phyloP scores from a whole-genome alignment of 2,888 invertebrate genomes.

The Arge pagana region DNA sequence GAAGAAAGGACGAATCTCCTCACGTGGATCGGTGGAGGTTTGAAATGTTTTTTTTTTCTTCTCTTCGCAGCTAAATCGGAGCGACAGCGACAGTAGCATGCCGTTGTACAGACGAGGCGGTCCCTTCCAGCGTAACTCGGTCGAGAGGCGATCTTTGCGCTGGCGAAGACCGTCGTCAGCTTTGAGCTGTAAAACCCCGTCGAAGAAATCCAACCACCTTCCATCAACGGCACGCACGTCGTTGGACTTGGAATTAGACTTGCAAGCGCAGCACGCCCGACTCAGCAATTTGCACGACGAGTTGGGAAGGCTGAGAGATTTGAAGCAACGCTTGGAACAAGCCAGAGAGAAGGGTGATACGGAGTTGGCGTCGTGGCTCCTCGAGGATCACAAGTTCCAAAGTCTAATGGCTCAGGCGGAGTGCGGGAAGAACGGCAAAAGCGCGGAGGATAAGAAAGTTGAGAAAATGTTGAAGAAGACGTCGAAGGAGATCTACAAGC shows the following conservation, averaged over 20 bases:
- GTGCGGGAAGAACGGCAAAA: constrained; percentile 61
- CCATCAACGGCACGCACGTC: constrained; percentile 78
- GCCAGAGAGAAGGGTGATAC: constrained; percentile 83
- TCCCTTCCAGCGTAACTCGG: constrained; percentile 89
- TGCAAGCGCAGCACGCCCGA: constrained; percentile 88
- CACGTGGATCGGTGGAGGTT: background rate
- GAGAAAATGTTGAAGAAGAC: constrained; percentile 85
- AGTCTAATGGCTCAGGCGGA: constrained; percentile 68
- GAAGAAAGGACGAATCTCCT: background rate
- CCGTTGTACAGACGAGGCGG: constrained; percentile 78
- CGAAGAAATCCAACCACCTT: constrained; percentile 61
- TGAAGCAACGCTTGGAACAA: constrained; percentile 81
- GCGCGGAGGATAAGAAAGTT: constrained; percentile 70
- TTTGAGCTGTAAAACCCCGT: constrained; percentile 51
- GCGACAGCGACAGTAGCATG: constrained; percentile 97
- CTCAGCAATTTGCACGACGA: constrained; percentile 84
- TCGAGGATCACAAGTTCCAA: constrained; percentile 86
- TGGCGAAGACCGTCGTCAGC: constrained; percentile 68
- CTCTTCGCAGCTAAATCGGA: constrained; percentile 78
- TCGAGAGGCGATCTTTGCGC: constrained; percentile 88
- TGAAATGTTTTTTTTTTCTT: constrained; percentile 4
- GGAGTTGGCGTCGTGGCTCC: constrained; percentile 82
- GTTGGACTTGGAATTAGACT: constrained; percentile 87
- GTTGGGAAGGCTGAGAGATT: constrained; percentile 76
- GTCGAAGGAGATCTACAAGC: constrained; percentile 88